These are phyloP conservation scores for Benthosema pterotum DNA, from an alignment of 2,797 vertebrate genomes.

Conservation along the genomic window DNA sequence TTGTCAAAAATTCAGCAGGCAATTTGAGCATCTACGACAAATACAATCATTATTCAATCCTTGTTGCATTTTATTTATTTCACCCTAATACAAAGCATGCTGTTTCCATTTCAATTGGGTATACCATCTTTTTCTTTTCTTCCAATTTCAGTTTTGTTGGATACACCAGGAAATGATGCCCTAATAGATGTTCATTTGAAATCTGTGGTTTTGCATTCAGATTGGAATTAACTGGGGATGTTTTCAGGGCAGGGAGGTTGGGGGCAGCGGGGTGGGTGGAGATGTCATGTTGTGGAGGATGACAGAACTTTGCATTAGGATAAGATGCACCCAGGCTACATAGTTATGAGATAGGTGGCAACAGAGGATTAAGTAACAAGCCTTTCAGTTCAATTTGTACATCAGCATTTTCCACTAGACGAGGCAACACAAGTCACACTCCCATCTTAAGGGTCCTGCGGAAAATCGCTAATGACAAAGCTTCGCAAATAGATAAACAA, in stretches of 20 bases:
- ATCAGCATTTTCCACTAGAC: conserved; percentile 77
- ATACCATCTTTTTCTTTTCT: not conserved
- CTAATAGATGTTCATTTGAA: conserved; percentile 75
- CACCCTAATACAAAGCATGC: conserved; percentile 9
- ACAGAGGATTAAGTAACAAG: conserved; percentile 82
- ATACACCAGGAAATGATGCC: conserved; percentile 57
- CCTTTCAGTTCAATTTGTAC: conserved; percentile 85
- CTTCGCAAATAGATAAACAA: conserved; percentile 81
- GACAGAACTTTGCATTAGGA: conserved; percentile 69
- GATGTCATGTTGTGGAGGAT: conserved; percentile 21
- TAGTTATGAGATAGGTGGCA: conserved; percentile 79
- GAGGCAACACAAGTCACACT: conserved; percentile 51
- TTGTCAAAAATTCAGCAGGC: conserved; percentile 23
- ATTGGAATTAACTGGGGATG: conserved; percentile 76
- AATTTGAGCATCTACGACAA: conserved; percentile 22
- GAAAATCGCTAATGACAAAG: conserved; percentile 85
- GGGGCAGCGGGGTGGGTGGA: conserved; percentile 6
- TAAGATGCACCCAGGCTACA: conserved; percentile 59
- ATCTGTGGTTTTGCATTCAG: conserved; percentile 75
- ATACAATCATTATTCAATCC: conserved; percentile 22
- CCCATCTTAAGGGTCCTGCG: conserved; percentile 68
- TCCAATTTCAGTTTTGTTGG: conserved; percentile 54
- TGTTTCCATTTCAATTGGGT: conserved; percentile 22
- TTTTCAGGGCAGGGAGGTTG: conserved; percentile 27
- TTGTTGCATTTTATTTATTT: conserved; percentile 30